These are phyloP conservation scores for Scolopax bukidnonensis DNA, from an alignment of 2,797 vertebrate species.

Conservation along the genomic window DNA sequence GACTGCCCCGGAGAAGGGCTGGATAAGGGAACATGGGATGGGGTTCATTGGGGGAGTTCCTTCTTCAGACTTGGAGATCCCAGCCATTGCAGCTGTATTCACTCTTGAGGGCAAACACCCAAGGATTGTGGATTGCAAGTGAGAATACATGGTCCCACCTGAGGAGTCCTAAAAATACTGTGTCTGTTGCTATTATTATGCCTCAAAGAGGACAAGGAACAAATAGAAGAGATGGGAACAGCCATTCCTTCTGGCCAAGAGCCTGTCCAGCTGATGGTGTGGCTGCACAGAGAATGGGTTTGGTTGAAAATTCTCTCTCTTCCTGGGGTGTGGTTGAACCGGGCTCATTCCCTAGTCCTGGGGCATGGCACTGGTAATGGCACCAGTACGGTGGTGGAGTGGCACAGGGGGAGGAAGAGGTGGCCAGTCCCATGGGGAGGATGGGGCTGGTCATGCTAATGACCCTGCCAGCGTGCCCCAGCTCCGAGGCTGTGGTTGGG, in stretches of 20 bases:
- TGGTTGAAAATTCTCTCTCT: not conserved
- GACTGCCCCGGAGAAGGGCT: not conserved
- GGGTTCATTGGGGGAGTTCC: not conserved
- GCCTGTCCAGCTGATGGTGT: not conserved
- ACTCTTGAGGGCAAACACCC: not conserved
- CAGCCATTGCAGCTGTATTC: not conserved
- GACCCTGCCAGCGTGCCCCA: not conserved
- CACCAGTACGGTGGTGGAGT: too few species aligned
- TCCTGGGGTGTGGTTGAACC: not conserved
- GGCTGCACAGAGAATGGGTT: not conserved
- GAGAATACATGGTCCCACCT: not conserved
- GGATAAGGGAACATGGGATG: not conserved
- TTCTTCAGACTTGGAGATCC: not conserved
- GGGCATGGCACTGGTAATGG: not conserved
- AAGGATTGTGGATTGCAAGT: not conserved
- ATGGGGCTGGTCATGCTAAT: not conserved
- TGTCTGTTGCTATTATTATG: not conserved
- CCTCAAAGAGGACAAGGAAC: not conserved
- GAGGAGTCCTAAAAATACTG: not conserved
- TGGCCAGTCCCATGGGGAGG: not conserved
- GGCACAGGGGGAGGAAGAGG: rapidly evolving
- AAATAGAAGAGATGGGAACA: not conserved
- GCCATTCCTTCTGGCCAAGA: not conserved
- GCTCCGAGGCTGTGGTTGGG: not conserved
- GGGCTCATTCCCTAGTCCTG: not conserved